phyloP scores from a whole-genome alignment of 2,888 invertebrate species.

The Drosophila kuntzei region DNA sequence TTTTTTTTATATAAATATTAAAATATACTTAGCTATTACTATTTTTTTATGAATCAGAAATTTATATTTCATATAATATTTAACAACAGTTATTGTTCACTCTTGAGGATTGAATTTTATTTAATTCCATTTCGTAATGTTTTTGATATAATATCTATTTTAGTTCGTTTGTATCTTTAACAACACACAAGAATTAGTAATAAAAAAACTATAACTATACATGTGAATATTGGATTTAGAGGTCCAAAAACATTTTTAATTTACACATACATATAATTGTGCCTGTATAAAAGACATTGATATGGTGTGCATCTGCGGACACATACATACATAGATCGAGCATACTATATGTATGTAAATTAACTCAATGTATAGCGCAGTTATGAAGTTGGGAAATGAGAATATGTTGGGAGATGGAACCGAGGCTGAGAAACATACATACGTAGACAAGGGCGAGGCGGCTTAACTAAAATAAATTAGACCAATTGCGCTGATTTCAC shows the following conservation, averaged over 20 bases:
- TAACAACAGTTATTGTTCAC: too few relatives aligned
- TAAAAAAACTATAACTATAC: neutral
- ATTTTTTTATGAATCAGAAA: too few relatives aligned
- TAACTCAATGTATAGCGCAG: conserved; percentile 39
- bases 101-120: too few relatives aligned
- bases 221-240: neutral
- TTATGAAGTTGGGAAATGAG: conserved; percentile 21
- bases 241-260: neutral
- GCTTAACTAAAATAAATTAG: conserved; percentile 76
- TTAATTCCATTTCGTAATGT: too few relatives aligned
- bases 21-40: too few relatives aligned
- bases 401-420: conserved; percentile 27
- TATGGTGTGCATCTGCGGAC: neutral
- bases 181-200: too few relatives aligned
- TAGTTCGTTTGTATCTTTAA: neutral
- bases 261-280: neutral
- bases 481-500: conserved; percentile 75
- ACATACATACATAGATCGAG: neutral
- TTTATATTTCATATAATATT: too few relatives aligned
- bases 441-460: conserved; percentile 23
- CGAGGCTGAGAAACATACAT: conserved; percentile 5
- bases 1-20: too few relatives aligned
- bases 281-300: neutral
- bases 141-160: neutral
- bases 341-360: conserved; percentile 50